Evolutionary conservation across 92 coral and sea anemone genomes (phyloP), one percentile per base, ranked within the genome.

Genomic region (Paramuricea clavata): DNA sequence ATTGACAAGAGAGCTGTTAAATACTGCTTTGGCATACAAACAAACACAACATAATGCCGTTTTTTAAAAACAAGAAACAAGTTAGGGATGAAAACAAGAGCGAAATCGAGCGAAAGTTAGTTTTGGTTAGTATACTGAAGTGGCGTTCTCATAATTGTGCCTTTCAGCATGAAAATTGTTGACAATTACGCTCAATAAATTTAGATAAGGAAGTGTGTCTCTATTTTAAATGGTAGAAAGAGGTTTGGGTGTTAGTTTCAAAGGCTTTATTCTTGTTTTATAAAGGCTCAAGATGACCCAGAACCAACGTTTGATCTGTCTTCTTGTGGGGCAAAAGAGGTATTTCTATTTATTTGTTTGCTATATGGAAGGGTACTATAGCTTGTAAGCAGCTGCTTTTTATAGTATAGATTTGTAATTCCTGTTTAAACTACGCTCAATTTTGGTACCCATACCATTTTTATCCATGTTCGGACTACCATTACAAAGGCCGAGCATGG

Each of bases 291-390:
- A 60, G 98, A 96, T 44, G 95, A 98, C 43, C 99, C 99, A 9
- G 99, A 96, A 59, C 89, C 95, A 30, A 85, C 98, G 15, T 92
- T 96, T 81, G 95, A 96, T 85, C 54, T 96, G 62, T 93, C 98
- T 26, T 92, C 92, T n/a, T 94, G 99, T 78, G 97, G 95, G 43
- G 90, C 88, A 0, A 91, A 93, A 26, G 99, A 96, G 96, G 99
- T 94, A 72, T 6, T 25, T n/a, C n/a, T n/a, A n/a, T n/a, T n/a
- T n/a, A n/a, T n/a, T n/a, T n/a, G n/a, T n/a, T n/a, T n/a, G n/a
- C n/a, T n/a, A n/a, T n/a, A n/a, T n/a, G n/a, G n/a, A 31, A 33
- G 8, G 31, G 56, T 19, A 54, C 62, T 54, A 10, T 16, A 50
- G 22, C 17, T 50, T 7, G 59, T 13, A 50, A 42, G 12, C 49